These are phyloP conservation scores for Etheostoma spectabile DNA, from an alignment of 2,113 vertebrate species.

Conservation along the genomic window DNA sequence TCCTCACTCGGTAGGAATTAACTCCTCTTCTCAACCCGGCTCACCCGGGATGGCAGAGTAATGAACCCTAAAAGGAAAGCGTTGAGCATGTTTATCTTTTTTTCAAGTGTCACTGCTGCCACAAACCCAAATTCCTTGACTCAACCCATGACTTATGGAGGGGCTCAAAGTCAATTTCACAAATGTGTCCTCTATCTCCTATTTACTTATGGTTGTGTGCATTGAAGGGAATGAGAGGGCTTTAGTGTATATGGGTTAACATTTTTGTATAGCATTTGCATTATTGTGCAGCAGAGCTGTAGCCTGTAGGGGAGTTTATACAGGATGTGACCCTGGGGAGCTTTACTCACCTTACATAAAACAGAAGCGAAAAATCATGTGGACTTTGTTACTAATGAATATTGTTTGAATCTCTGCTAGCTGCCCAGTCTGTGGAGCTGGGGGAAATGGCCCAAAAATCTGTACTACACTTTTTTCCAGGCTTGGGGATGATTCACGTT, in stretches of 20 bases:
- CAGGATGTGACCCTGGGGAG: slow-evolving; percentile 17
- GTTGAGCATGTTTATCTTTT: slow-evolving; percentile 78
- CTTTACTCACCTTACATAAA: slow-evolving; percentile 23
- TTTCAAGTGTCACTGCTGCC: slow-evolving; percentile 38
- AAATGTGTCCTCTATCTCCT: slow-evolving; percentile 69
- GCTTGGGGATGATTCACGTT: background rate
- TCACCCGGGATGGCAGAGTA: slow-evolving; percentile 77
- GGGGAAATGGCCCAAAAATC: background rate
- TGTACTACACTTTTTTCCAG: background rate
- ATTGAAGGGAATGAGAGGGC: slow-evolving; percentile 63
- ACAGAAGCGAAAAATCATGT: slow-evolving; percentile 26
- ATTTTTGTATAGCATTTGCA: slow-evolving; percentile 52
- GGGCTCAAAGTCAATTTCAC: slow-evolving; percentile 77
- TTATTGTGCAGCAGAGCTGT: slow-evolving; percentile 48
- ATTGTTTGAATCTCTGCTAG: background rate
- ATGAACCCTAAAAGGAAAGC: slow-evolving; percentile 79
- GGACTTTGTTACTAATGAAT: background rate
- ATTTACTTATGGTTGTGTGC: slow-evolving; percentile 72
- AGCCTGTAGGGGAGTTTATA: background rate
- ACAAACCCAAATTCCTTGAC: slow-evolving; percentile 68
- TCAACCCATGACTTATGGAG: slow-evolving; percentile 74
- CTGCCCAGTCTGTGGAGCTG: background rate
- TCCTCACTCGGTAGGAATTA: slow-evolving; percentile 77
- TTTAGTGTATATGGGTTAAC: slow-evolving; percentile 46
- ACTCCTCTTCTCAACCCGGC: slow-evolving; percentile 74